Percentiles rank a stretch among this genome's conserved stretches.
These are phyloP conservation scores for Phytoseiulus persimilis DNA, from an alignment of 2,888 invertebrate species.

Conservation along the genomic window DNA sequence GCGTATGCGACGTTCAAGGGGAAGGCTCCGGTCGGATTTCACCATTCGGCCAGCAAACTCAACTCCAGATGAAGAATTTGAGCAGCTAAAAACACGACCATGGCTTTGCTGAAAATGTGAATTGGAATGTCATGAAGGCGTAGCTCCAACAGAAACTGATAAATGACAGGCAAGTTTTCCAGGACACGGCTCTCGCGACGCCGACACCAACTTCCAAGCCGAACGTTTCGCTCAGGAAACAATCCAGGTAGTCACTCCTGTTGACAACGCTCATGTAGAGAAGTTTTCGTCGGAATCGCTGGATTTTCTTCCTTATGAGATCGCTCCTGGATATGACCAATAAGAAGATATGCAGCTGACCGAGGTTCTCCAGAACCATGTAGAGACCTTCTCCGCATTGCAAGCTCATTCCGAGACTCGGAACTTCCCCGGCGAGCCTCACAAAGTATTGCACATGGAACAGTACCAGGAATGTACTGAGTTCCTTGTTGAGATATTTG, in stretches of 20 bases:
- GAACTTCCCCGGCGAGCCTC: neutral
- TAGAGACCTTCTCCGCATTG: neutral
- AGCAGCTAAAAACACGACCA: neutral
- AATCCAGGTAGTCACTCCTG: neutral
- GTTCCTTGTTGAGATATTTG: neutral
- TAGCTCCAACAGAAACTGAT: neutral
- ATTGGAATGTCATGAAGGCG: neutral
- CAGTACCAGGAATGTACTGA: neutral
- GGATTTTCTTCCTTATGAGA: neutral
- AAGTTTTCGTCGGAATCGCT: neutral
- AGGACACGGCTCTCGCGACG: neutral
- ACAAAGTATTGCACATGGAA: constrained; percentile 13
- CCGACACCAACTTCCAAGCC: neutral
- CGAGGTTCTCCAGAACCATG: neutral
- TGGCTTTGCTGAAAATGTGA: neutral
- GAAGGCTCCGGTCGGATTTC: too few relatives aligned
- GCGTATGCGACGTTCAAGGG: too few relatives aligned
- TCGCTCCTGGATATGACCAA: neutral
- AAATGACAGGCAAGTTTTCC: neutral
- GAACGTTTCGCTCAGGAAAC: neutral
- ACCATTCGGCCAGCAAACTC: too few relatives aligned
- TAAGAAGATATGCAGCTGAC: neutral
- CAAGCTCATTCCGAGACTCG: neutral
- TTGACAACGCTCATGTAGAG: neutral
- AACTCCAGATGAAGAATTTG: neutral